These are phyloP conservation scores for Drosophila sucinea DNA, from an alignment of 1,140 invertebrate species.

Conservation along the genomic window DNA sequence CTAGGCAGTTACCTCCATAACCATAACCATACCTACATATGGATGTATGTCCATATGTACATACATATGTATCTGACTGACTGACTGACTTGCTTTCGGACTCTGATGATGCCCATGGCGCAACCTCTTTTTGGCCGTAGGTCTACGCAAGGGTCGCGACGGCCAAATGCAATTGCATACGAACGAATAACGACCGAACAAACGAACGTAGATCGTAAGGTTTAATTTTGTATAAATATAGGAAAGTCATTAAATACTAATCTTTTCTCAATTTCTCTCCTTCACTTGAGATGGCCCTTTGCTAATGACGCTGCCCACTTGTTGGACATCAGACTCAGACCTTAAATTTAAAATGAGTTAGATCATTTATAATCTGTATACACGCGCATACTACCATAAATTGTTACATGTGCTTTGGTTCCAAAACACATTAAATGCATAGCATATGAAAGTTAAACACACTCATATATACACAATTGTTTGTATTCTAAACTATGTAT, in stretches of 20 bases:
- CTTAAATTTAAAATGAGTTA: slow-evolving; percentile 35
- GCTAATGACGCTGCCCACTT: slow-evolving; percentile 66
- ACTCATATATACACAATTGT: no score
- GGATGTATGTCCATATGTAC: no score
- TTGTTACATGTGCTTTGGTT: no score
- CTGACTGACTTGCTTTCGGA: slow-evolving; percentile 31
- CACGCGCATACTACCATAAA: slow-evolving; percentile 5
- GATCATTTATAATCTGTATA: slow-evolving; percentile 33
- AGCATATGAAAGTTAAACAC: background rate
- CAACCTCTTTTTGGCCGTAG: slow-evolving; percentile 24
- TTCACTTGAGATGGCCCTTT: slow-evolving; percentile 22
- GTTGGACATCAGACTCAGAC: slow-evolving; percentile 37
- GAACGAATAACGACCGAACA: slow-evolving; percentile 4
- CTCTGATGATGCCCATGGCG: slow-evolving; percentile 56
- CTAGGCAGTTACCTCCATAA: slow-evolving; percentile 46
- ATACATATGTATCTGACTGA: background rate
- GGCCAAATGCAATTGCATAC: slow-evolving; percentile 63
- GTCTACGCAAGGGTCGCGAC: slow-evolving; percentile 27
- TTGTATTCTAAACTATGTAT: no score
- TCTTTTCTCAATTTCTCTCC: slow-evolving; percentile 81
- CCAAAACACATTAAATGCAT: slow-evolving; percentile 5
- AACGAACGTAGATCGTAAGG: slow-evolving; percentile 62
- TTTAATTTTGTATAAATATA: slow-evolving; percentile 62
- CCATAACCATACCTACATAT: background rate
- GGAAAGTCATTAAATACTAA: slow-evolving; percentile 82